phyloP scores from a whole-genome alignment of 2,888 invertebrate genomes.

The Agrochola circellaris region DNA sequence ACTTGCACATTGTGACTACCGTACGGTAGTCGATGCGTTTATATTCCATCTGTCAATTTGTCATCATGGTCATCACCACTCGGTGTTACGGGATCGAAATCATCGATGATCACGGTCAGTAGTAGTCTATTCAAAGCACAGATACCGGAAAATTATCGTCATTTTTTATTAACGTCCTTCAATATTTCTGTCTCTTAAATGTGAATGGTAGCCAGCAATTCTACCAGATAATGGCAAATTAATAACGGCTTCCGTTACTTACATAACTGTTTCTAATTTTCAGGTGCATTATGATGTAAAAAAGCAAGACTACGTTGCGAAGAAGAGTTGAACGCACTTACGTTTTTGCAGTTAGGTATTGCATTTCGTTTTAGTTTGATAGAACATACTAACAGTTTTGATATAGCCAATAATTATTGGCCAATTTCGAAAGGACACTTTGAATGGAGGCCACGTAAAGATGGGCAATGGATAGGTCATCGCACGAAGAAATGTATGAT shows the following conservation, averaged over 20 bases:
- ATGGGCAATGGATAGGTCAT: not conserved
- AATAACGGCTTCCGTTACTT: constrained; percentile 30
- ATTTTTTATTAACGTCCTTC: constrained; percentile 1
- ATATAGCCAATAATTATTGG: constrained; percentile 27
- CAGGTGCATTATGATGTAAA: constrained; percentile 29
- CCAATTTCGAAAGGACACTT: constrained; percentile 41
- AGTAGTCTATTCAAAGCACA: not conserved
- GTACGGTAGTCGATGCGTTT: constrained; percentile 26
- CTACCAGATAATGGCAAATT: constrained; percentile 10
- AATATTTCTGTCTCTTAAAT: constrained; percentile 9
- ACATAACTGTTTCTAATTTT: constrained; percentile 26
- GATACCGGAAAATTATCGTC: not conserved
- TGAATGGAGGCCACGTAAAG: constrained; percentile 11
- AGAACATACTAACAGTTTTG: constrained; percentile 24
- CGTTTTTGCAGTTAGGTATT: constrained; percentile 14
- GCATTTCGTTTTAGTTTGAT: constrained; percentile 10
- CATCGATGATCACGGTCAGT: not conserved
- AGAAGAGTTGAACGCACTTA: constrained; percentile 26
- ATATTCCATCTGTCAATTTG: constrained; percentile 28
- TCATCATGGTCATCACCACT: constrained; percentile 34
- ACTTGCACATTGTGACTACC: constrained; percentile 32
- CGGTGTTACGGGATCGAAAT: constrained; percentile 16
- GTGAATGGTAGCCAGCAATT: constrained; percentile 26
- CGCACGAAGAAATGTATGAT: not conserved
- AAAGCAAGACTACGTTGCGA: not conserved